Conservation (phyloP, 2,797 vertebrate species). For the Alauda arvensis region DNA sequence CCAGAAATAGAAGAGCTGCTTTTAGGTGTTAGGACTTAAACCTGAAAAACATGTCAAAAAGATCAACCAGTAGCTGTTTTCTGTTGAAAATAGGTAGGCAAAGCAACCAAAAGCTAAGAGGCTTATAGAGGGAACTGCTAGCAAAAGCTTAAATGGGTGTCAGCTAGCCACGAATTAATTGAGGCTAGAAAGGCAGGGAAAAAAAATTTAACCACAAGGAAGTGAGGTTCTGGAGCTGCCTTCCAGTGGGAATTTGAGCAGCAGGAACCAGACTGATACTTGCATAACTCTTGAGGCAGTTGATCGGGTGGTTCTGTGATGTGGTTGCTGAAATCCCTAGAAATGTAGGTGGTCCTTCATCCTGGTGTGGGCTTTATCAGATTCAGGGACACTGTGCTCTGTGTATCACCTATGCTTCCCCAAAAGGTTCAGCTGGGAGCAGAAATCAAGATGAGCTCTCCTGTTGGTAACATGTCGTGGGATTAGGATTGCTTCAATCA, state of each 20-base stretch:
- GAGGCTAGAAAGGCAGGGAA: not conserved
- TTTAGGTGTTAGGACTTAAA: not conserved
- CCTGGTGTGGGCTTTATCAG: not conserved
- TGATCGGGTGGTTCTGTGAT: not conserved
- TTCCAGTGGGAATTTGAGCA: not conserved
- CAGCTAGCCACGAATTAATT: not conserved
- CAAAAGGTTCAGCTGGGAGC: not conserved
- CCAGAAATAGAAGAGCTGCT: not conserved
- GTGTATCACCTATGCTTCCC: not conserved
- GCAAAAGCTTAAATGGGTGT: not conserved
- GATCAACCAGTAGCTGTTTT: not conserved
- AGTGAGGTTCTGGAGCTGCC: not conserved
- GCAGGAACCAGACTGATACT: not conserved
- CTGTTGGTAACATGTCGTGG: fast-evolving
- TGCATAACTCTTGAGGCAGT: not conserved
- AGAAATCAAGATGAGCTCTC: not conserved
- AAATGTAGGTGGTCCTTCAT: not conserved
- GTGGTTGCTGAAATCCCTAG: not conserved
- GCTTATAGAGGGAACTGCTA: not conserved
- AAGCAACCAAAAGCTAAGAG: not conserved
- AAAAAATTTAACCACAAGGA: not conserved
- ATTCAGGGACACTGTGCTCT: not conserved
- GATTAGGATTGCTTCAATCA: not conserved
- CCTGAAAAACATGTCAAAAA: not conserved
- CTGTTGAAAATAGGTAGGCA: not conserved